phyloP scores from a whole-genome alignment of 2,797 vertebrate species.

The Galago senegalensis region DNA sequence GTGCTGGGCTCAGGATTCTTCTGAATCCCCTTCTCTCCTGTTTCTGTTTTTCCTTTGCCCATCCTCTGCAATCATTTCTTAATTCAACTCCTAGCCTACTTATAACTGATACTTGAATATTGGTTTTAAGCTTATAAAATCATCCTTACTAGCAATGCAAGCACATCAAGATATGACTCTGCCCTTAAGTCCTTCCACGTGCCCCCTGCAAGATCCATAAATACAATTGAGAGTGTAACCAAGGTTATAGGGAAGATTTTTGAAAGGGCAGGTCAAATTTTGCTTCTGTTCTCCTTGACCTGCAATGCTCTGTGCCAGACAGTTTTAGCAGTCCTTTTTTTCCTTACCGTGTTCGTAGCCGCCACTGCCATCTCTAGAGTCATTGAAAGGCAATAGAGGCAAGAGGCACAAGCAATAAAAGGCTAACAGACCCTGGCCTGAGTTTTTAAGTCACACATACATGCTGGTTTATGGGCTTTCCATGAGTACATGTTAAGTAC shows the following conservation, averaged over 20 bases:
- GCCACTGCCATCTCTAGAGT: conserved; percentile 29
- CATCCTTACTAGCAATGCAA: too few relatives aligned
- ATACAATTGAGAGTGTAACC: conserved; percentile 62
- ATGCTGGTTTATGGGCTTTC: not conserved
- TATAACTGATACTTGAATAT: too few relatives aligned
- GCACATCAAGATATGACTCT: too few relatives aligned
- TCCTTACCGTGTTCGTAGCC: conserved; percentile 20
- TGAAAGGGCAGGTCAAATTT: conserved; percentile 74
- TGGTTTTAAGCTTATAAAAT: too few relatives aligned
- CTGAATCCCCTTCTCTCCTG: too few relatives aligned
- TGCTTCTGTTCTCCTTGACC: conserved; percentile 77
- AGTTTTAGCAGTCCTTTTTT: conserved; percentile 58
- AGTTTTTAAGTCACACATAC: not conserved
- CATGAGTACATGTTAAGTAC: not conserved
- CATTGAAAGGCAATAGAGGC: not conserved
- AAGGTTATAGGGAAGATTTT: conserved; percentile 15
- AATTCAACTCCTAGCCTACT: too few relatives aligned
- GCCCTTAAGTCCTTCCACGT: too few relatives aligned
- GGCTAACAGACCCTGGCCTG: not conserved
- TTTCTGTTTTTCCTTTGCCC: too few relatives aligned
- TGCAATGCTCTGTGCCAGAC: conserved; percentile 80
- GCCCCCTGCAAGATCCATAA: not conserved
- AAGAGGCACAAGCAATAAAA: not conserved
- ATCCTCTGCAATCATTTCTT: too few relatives aligned
- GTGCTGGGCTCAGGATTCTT: too few relatives aligned